Conservation (phyloP, 2,797 vertebrate species). For the Tenualosa thibaudeaui region DNA sequence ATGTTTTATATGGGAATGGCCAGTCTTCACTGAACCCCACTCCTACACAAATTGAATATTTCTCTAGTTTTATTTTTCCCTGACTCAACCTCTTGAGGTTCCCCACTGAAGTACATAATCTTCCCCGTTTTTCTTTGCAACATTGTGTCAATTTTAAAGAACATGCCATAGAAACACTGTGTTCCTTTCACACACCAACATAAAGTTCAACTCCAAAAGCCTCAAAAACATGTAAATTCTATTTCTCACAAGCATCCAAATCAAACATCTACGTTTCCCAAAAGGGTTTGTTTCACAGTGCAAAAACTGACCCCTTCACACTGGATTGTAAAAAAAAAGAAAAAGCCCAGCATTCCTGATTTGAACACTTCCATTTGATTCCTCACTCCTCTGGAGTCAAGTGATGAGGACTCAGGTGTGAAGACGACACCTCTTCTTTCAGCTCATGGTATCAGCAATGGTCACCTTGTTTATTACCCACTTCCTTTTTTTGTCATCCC, state of each 20-base stretch:
- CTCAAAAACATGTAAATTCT: background rate
- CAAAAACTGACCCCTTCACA: constrained; percentile 25
- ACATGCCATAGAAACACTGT: background rate
- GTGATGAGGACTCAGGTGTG: constrained; percentile 1
- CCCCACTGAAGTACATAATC: background rate
- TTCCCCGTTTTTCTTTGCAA: background rate
- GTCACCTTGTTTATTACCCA: background rate
- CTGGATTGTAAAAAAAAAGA: constrained; percentile 28
- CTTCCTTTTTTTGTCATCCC: background rate
- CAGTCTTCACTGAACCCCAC: background rate
- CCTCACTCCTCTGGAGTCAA: background rate
- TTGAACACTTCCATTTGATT: background rate
- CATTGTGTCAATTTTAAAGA: background rate
- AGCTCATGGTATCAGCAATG: background rate
- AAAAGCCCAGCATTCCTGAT: constrained; percentile 1
- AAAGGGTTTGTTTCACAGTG: background rate
- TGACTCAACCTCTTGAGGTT: background rate
- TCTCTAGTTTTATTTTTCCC: background rate
- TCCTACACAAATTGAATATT: background rate
- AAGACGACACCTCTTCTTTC: background rate
- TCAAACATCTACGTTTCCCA: background rate
- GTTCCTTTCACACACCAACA: background rate
- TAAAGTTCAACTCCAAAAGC: background rate
- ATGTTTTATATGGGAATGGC: background rate
- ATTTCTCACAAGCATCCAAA: background rate